Evolutionary conservation across 1,140 invertebrate species (phyloP), one percentile per base, ranked within the genome.

Genomic region (Tribolium madens): DNA sequence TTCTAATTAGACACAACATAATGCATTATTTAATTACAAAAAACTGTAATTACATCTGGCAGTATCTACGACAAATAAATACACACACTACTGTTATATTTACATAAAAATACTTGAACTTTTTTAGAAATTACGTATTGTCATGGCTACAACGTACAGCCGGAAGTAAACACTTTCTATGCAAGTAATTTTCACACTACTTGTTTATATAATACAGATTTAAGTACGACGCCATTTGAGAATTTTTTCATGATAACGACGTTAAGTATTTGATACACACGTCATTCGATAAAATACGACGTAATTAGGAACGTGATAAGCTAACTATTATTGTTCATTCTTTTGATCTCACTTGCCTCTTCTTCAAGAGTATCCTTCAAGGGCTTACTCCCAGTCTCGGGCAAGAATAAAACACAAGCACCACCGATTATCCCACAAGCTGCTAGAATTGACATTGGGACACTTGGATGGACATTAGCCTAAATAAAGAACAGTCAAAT

Each of bases 401-500:
- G 89, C 21, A 92, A 81, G 13, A 92, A 83, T 0, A 91, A 83
- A 5, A 92, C 88, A 17, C 89, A 88, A 33, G 88, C 82, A 3
- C 91, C 91, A 6, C 91, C 92, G 18, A 92, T 81, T 2, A 91
- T 85, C 4, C 91, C 91, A 46, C 88, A 84, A 1, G 87, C 86
- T 7, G 91, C 91, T 79, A 92, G 88, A 2, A 92, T 87, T 42
- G 87, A 85, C 86, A 92, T 88, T 1, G 91, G 91, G 57, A 92
- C 82, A 79, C 89, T 86, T 3, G 82, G 81, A 76, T 90, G 87
- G 60, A 91, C 57, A 2, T 53, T 12, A 14, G 73, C 76, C 83
- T 82, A 78, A 36, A 76, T 53, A 72, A 36, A 64, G 14, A 68
- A 7, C 13, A 73, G 10, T 57, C 46, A 71, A 52, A 4, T 15